Base-by-base conservation (phyloP, 2,113 vertebrate species). In the Malurus elegans region DNA sequence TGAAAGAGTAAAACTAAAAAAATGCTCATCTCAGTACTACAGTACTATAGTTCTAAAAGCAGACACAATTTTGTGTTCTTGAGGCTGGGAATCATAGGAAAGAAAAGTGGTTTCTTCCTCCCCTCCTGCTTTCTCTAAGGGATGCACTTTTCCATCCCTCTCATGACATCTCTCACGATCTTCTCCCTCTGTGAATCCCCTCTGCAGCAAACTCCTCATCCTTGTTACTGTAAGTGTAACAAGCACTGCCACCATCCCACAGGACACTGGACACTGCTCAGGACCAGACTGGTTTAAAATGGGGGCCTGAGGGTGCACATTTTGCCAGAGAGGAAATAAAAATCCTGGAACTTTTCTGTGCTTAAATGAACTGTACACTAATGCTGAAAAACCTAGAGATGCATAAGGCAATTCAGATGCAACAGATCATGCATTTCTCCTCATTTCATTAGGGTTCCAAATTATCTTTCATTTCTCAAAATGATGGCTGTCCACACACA, bases 11-110 rank as follows among this genome's bases (percentile, higher is more conserved):
- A 50, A 71, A 53, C 2, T 8, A 0, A 38, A 44, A 17, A 60
- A 69, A 42, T 34, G 14, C 16, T 76, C 14, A 32, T 8, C 6
- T 2, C 3, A 64, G 23, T 23, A 25, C 20, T 10, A 21, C 25
- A 36, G 7, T 1, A 2, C 31, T 8, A 21, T 38, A 62, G 28
- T 24, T 21, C 14, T 47, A 36, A 69, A 64, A 42, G 23, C 34
- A 70, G 20, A 29, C 11, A 26, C 4, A 20, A 6, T 25, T 61
- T 13, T 4, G 4, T 36, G 8, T 4, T 62, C 57, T 48, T 42
- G 18, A 74, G 12, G 18, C 17, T 1, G 2, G 25, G 10, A 53
- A 53, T 42, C 25, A 9, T 1, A 5, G 1, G 1, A 10, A 88
- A 67, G 4, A 2, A 50, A 75, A 15, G 8, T 4, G 32, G 26